phyloP scores from a whole-genome alignment of 2,888 invertebrate species.

The Tiphia femorata region DNA sequence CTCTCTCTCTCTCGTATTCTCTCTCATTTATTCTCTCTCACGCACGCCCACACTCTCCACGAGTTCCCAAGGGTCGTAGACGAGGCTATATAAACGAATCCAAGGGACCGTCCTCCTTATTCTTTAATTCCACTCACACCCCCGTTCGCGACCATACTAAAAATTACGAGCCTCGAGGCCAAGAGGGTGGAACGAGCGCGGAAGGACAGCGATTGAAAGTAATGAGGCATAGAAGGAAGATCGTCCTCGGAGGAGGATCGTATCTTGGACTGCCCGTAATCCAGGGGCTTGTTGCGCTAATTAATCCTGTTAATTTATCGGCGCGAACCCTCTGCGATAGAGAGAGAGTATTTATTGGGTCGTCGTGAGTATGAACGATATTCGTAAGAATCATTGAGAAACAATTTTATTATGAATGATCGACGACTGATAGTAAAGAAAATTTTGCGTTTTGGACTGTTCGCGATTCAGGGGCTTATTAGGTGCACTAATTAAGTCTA shows the following conservation, averaged over 20 bases:
- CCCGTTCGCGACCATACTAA: conserved; percentile 46
- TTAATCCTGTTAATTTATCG: conserved; percentile 53
- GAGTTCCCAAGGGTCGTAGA: conserved; percentile 44
- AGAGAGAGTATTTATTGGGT: too few species aligned
- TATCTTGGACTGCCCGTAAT: conserved; percentile 35
- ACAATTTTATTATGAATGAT: too few species aligned
- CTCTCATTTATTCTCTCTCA: too few species aligned
- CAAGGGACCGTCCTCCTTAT: conserved; percentile 58
- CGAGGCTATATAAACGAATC: conserved; percentile 64
- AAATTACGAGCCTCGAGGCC: conserved; percentile 50
- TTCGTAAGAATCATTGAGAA: too few species aligned
- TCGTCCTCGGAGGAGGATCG: conserved; percentile 28
- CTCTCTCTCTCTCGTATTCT: conserved; percentile 21
- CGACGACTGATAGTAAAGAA: too few species aligned
- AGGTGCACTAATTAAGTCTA: too few species aligned
- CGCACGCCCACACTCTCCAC: conserved; percentile 17
- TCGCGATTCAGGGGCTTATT: too few species aligned
- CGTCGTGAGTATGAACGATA: too few species aligned
- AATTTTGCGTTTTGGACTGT: too few species aligned
- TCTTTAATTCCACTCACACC: conserved; percentile 64
- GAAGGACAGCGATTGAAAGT: conserved; percentile 63
- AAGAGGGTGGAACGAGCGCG: conserved; percentile 18
- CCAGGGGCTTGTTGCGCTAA: conserved; percentile 44
- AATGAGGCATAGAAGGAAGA: conserved; percentile 61
- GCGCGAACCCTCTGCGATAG: conserved; percentile 11